Evolutionary conservation across 2,113 vertebrate genomes (phyloP), one percentile per base, ranked within the genome.

Genomic region (Toxotes chatareus): DNA sequence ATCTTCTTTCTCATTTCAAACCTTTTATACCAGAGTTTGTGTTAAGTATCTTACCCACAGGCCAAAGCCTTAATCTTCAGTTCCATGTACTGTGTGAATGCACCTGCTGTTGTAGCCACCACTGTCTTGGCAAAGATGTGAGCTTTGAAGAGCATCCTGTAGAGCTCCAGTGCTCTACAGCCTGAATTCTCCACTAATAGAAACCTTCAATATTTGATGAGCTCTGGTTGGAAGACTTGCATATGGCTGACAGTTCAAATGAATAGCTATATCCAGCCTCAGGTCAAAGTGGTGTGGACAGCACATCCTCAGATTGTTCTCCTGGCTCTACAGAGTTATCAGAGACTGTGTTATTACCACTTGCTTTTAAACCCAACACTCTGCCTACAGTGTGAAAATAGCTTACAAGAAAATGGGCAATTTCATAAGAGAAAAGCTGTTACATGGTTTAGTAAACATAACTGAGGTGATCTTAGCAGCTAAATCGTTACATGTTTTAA

Each of bases 181-280:
- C 46, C 49, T 42, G 67, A 74, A 47, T 55, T 55, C 83, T 88
- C 79, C 59, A 60, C 46, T 61, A 80, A 82, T 80, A 87, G 84
- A 88, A 85, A 76, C 75, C 60, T 65, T 91, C 47, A 88, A 91
- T 93, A 88, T 90, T 93, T 89, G 61, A 94, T 91, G 81, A 90
- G 79, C 77, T 79, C 47, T 64, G 71, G 76, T 82, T 83, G 78
- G 76, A 83, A 74, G 71, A 78, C 67, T 49, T 79, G 66, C 84
- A 68, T 79, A 51, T 53, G 79, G 73, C 70, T 87, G 82, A 90
- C 73, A 51, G 74, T 71, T 71, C 78, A 81, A 80, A 82, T 73
- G 76, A 86, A 85, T 32, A 40, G 56, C 59, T 75, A 53, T 56
- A 75, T 85, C 62, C 49, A 83, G 73, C 76, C 46, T 61, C 23